Conservation (phyloP, 2,113 vertebrate species). For the Trogon surrucura region DNA sequence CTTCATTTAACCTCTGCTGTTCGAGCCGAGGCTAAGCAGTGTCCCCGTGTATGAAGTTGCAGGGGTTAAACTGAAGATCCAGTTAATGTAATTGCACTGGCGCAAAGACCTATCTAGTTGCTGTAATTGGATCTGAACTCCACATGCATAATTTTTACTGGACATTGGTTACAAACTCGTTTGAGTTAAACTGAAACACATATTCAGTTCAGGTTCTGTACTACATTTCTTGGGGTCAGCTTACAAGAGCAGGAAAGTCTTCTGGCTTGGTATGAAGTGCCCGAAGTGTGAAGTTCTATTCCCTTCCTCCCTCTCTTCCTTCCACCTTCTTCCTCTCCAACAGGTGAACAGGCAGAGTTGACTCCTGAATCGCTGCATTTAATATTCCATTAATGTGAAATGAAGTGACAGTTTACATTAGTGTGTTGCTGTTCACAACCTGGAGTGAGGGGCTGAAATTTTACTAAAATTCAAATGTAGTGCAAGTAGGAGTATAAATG, state of each 20-base stretch:
- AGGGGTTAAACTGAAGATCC: neutral
- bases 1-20: neutral
- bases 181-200: neutral
- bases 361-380: neutral
- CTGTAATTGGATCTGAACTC: neutral
- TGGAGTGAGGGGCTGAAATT: neutral
- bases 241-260: neutral
- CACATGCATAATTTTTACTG: neutral
- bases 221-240: neutral
- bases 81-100: neutral
- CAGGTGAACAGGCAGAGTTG: neutral
- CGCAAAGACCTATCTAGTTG: neutral
- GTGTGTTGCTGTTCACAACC: neutral
- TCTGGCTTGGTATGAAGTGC: neutral
- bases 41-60: neutral
- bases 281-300: neutral
- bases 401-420: accelerated
- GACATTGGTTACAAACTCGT: neutral
- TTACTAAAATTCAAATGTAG: neutral
- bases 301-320: neutral
- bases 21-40: neutral
- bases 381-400: neutral
- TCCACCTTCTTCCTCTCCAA: neutral
- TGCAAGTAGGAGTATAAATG: neutral
- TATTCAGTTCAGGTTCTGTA: neutral